Evolutionary conservation across 2,888 invertebrate species (phyloP), one percentile per base, ranked within the genome.

Genomic region (Dolichomitus sp.): DNA sequence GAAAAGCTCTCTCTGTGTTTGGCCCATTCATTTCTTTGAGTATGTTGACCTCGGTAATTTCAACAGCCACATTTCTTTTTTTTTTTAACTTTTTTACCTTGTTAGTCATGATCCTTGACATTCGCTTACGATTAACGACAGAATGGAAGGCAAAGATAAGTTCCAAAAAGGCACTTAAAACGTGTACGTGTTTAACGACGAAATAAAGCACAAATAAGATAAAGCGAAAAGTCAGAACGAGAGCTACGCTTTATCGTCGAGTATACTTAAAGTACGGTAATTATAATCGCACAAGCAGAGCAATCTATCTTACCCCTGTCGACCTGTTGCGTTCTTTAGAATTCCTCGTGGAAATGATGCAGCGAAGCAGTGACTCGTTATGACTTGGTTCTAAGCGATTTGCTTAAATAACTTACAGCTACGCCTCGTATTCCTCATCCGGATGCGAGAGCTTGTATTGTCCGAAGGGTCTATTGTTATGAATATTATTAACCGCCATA

Each of bases 391-490:
- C 23, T 14, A 27, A 54, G 4, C 12, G 23, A 54, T 54, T 54
- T 27, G 12, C 54, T 54, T 14, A 27, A 54, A 1, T 14, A 27
- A 27, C 12, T 54, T 4, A 23, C 7, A 17, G 7, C 23, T 54
- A 27, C 27, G 27, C 27, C 54, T 12, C 27, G 27, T 27, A 27
- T 27, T 83, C 82, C 7, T 89, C 85, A 7, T 89, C 89, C 9
- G 37, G 37, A 27, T 75, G 66, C 45, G 88, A 86, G 42, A 86
- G 70, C 69, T 96, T 96, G 89, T 96, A 96, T 42, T 94, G 92
- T 54, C 96, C 96, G 88, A 96, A 96, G 0, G 96, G 96, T 90
- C 94, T 94, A 89, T 95, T 96, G 88, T 96, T 96, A 89, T 96
- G 96, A 86, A 96, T 95, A 90, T 96, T 96, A 90, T 96, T 96